Evolutionary conservation across 2,113 vertebrate genomes (phyloP), one percentile per base, ranked within the genome.

Genomic region (Cyanoliseus patagonus): DNA sequence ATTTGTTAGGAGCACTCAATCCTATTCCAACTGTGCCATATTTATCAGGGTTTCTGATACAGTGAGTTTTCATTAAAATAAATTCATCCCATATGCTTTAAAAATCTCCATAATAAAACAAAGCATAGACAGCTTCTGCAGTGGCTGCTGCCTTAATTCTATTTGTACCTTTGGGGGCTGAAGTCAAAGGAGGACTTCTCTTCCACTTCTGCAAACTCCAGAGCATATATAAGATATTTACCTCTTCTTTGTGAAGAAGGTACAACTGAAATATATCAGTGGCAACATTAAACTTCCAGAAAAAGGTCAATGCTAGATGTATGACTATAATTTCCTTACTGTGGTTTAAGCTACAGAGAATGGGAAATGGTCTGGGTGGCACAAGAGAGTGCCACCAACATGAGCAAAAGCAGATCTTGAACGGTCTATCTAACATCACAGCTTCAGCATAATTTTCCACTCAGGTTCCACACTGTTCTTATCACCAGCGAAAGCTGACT

Each of bases 31-130:
- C 33, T 66, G 15, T 70, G 30, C 37, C 20, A 15, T 46, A 59
- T 67, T 77, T 82, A 76, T 75, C 76, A 69, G 30, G 55, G 41
- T 27, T 95, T 84, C 85, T 83, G 64, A 92, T 73, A 69, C 17
- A 69, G 17, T 30, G n/a, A 51, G 42, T 82, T 94, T 93, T 94
- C 85, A 87, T 95, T 80, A 84, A 83, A 86, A 74, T 55, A 95
- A 93, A 95, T 89, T 74, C 9, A 57, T 90, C 47, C 89, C 87
- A 91, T 51, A 63, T 88, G 92, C 17, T 57, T 77, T 23, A 70
- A 67, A 82, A 62, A 33, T 70, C 47, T 68, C 37, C 23, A 8
- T 70, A 33, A 35, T 8, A 69, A 14, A 59, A 59, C 23, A 57
- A 88, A 74, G 7, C 42, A 64, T 11, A 86, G 62, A 55, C 67